Evolutionary conservation across 2,113 vertebrate genomes (phyloP).

Genomic region (Herpailurus yagouaroundi): DNA sequence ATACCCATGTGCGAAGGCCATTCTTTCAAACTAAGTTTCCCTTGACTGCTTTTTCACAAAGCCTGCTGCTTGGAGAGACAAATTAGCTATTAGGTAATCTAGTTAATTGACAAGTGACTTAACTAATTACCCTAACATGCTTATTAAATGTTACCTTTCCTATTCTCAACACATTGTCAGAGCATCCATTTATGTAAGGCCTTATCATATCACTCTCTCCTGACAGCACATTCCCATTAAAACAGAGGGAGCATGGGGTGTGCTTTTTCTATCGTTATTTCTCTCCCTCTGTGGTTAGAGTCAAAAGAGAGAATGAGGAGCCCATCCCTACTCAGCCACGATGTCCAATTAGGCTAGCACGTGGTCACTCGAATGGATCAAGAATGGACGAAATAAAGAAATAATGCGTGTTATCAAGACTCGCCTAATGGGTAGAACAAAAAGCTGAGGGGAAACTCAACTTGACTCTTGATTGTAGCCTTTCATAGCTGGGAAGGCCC

Average conservation of each 20-base stretch:
- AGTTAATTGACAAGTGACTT: conserved; percentile 79
- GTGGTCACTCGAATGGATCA: not conserved
- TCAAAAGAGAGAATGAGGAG: conserved; percentile 4
- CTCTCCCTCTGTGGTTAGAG: conserved; percentile 43
- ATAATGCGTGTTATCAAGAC: not conserved
- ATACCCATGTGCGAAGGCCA: not conserved
- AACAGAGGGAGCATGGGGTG: not conserved
- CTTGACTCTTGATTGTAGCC: not conserved
- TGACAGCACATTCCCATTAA: not conserved
- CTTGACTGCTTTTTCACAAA: conserved; percentile 64
- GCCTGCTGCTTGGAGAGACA: conserved; percentile 62
- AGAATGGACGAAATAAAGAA: conserved; percentile 21
- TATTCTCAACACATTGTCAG: conserved; percentile 52
- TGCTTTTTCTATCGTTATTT: not conserved
- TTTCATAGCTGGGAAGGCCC: not conserved
- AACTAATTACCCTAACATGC: conserved; percentile 75
- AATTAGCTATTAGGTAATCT: conserved; percentile 74
- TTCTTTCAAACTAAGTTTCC: conserved; percentile 58
- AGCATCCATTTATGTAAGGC: conserved; percentile 36
- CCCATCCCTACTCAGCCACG: not conserved
- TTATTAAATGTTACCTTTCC: conserved; percentile 77
- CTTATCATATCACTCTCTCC: conserved; percentile 2
- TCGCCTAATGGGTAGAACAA: not conserved
- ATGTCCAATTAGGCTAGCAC: not conserved
- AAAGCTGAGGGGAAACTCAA: not conserved